Evolutionary conservation across 1,140 invertebrate genomes (phyloP), one percentile per base, ranked within the genome.

Genomic region (Aradophagus sp.): DNA sequence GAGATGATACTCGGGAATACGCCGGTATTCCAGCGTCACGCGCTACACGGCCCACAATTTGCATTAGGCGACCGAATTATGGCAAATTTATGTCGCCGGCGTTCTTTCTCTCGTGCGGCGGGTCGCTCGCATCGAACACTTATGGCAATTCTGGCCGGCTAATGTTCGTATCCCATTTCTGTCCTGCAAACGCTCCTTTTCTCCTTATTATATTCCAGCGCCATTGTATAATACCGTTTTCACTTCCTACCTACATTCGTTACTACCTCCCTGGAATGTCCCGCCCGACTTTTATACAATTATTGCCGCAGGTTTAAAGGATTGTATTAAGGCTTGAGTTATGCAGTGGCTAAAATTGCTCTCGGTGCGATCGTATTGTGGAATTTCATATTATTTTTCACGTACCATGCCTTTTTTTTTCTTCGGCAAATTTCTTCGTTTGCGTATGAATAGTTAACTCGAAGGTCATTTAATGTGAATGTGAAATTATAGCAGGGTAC

Each of bases 1-100:
- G 53, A 65, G 50, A 74, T 65, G 63, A 65, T 74, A 63, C 74
- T 73, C 67, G 44, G 53, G 45, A 73, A 61, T 66, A 61, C 52
- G 32, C 66, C 29, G 36, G 52, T 63, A 71, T 71, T 73, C 48
- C n/a, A n/a, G n/a, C n/a, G n/a, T 45, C 65, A 70, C 67, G 65
- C 13, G 36, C 36, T 62, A 59, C 42, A 15, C 34, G 32, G 67
- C 19, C 71, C 61, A 72, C 72, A 78, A 79, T 80, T 81, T 80
- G 76, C 77, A 81, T 82, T 80, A 79, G 76, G 73, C 71, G 69
- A 73, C 74, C 77, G 75, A 82, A 82, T 81, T 80, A 80, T 75
- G 70, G 59, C 39, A 78, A 81, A 82, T 82, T 80, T 81, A 82
- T 81, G 76, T 74, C 74, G 70, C 58, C 59, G 77, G 73, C 77